These are phyloP conservation scores for Prosopocoilus inquinatus DNA, from an alignment of 2,888 invertebrate species.

Conservation along the genomic window DNA sequence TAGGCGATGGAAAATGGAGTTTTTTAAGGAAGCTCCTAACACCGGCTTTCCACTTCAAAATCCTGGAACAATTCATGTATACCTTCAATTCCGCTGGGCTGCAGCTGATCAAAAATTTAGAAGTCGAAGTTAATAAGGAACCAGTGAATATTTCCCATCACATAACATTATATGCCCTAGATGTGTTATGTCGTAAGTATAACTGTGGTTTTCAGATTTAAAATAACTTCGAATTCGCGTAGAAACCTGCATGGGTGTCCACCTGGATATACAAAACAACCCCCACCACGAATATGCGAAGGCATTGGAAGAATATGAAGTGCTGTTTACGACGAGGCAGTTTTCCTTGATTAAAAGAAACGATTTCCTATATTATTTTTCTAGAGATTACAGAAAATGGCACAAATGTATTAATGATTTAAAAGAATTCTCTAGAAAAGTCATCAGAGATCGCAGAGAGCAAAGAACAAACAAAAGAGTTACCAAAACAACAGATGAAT, in stretches of 20 bases:
- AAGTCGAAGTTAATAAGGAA: neutral
- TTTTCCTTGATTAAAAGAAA: constrained; percentile 9
- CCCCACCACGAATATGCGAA: constrained; percentile 3
- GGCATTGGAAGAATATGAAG: neutral
- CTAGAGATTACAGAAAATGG: neutral
- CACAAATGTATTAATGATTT: constrained; percentile 1
- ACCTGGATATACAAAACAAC: constrained; percentile 8
- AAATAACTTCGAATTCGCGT: neutral
- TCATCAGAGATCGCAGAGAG: constrained; percentile 2
- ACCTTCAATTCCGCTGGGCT: constrained; percentile 10
- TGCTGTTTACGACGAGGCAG: constrained; percentile 4
- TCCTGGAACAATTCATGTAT: constrained; percentile 16
- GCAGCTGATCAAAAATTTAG: constrained; percentile 12
- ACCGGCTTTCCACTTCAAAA: constrained; percentile 22
- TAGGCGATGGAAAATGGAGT: constrained; percentile 16
- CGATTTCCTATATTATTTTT: constrained; percentile 4
- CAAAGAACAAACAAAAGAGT: neutral
- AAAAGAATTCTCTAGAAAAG: constrained; percentile 1
- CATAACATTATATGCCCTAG: constrained; percentile 18
- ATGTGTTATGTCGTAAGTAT: constrained; percentile 19
- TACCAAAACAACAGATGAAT: constrained; percentile 7
- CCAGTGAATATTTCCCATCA: constrained; percentile 16
- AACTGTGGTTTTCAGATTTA: neutral
- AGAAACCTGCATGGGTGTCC: constrained; percentile 20
- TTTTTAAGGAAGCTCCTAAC: constrained; percentile 15